phyloP scores from a whole-genome alignment of 2,888 invertebrate genomes.

The Drosophila cognata region DNA sequence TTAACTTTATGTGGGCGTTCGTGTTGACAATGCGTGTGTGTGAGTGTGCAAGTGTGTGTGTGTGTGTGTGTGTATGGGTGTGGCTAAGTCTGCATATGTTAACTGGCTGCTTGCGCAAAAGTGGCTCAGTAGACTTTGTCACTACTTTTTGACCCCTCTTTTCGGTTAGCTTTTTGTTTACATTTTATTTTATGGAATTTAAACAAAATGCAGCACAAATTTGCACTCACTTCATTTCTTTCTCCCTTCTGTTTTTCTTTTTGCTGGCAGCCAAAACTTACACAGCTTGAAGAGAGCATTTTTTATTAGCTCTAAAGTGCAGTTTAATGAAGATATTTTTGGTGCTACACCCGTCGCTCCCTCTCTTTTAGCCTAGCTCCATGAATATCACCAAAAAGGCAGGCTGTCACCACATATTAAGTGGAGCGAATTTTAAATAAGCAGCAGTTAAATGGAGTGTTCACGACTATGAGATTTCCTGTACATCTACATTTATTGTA shows the following conservation, averaged over 20 bases:
- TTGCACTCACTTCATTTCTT: slow-evolving; percentile 17
- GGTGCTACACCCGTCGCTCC: background rate
- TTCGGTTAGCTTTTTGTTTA: slow-evolving; percentile 53
- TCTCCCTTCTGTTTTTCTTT: background rate
- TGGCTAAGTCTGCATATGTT: slow-evolving; percentile 73
- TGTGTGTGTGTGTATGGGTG: slow-evolving; percentile 29
- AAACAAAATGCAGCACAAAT: slow-evolving; percentile 62
- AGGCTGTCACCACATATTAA: slow-evolving; percentile 20
- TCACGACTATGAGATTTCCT: background rate
- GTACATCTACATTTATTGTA: background rate
- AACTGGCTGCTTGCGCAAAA: slow-evolving; percentile 66
- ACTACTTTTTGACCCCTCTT: slow-evolving; percentile 24
- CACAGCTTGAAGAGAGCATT: slow-evolving; percentile 40
- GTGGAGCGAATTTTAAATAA: background rate
- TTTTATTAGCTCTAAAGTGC: slow-evolving; percentile 57
- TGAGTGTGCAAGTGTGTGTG: slow-evolving; percentile 5
- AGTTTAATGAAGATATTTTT: slow-evolving; percentile 61
- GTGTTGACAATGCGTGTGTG: slow-evolving; percentile 64
- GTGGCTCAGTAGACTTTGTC: slow-evolving; percentile 68
- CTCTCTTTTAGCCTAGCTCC: background rate
- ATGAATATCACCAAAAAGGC: slow-evolving; percentile 1
- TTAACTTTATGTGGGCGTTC: slow-evolving; percentile 76
- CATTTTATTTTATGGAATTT: slow-evolving; percentile 69
- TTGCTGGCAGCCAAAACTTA: slow-evolving; percentile 11
- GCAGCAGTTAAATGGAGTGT: background rate